Conservation (phyloP, 35 echinoderm and acorn worm species). For the Acanthaster planci region DNA sequence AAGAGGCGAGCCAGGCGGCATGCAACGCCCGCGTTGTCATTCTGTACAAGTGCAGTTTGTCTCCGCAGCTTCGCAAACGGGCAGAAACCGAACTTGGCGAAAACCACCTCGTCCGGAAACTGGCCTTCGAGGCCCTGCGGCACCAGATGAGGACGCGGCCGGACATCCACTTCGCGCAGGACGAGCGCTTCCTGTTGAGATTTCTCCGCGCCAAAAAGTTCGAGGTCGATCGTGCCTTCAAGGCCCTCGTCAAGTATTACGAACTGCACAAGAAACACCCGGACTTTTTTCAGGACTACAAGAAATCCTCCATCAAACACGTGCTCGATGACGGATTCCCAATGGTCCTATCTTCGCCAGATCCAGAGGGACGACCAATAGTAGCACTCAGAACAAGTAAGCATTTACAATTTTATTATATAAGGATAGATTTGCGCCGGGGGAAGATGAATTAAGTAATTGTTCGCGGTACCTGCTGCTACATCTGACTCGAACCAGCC, state of each 20-base stretch:
- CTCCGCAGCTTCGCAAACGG: constrained; percentile 54
- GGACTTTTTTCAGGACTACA: constrained; percentile 86
- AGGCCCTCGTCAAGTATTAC: constrained; percentile 90
- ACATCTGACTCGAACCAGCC: no score
- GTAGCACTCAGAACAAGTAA: constrained; percentile 84
- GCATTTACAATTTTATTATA: background rate
- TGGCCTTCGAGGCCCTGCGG: constrained; percentile 62
- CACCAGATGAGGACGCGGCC: constrained; percentile 70
- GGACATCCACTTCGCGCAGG: constrained; percentile 76
- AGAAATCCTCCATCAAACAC: constrained; percentile 72
- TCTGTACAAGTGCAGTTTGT: constrained; percentile 70
- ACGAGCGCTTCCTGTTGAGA: constrained; percentile 81
- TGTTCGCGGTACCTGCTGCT: no score
- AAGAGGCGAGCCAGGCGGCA: background rate
- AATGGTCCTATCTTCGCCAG: constrained; percentile 55
- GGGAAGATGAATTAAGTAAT: no score
- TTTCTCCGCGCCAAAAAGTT: constrained; percentile 97
- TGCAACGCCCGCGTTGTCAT: background rate
- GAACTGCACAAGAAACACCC: constrained; percentile 90
- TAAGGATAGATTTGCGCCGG: no score
- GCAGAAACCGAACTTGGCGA: constrained; percentile 92
- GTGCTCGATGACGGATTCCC: constrained; percentile 88
- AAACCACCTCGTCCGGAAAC: constrained; percentile 54
- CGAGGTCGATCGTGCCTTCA: constrained; percentile 81
- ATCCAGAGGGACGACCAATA: constrained; percentile 77